A percentile compares a stretch with the other conserved stretches of the same genome.
These are phyloP conservation scores for Aphis gossypii DNA, from an alignment of 1,140 invertebrate genomes.

Conservation along the genomic window DNA sequence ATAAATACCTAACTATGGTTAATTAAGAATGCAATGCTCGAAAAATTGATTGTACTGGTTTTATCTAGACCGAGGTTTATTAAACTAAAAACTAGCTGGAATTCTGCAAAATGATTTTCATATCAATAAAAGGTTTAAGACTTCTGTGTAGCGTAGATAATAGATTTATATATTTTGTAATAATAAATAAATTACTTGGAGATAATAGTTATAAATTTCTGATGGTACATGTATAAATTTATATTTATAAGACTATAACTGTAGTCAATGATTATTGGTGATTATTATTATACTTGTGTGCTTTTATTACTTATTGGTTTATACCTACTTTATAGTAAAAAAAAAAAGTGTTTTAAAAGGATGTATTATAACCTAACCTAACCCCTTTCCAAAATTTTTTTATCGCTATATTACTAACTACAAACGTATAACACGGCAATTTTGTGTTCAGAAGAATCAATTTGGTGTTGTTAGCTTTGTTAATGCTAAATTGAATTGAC, in stretches of 20 bases:
- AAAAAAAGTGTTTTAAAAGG: neutral
- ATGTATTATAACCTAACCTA: neutral
- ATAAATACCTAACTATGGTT: neutral
- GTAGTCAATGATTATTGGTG: neutral
- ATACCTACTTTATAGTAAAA: neutral
- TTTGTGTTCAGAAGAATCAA: neutral
- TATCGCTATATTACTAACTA: neutral
- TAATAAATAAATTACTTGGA: neutral
- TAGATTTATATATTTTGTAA: neutral
- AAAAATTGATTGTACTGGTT: neutral
- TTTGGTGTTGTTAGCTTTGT: neutral
- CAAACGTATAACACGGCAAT: neutral
- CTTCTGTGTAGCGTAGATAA: neutral
- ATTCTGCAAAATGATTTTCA: neutral
- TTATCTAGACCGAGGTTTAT: conserved; percentile 23
- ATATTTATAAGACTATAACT: neutral
- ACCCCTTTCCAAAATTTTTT: neutral
- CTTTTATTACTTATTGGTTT: neutral
- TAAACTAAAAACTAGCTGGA: neutral
- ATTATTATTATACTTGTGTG: neutral
- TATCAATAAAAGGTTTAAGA: neutral
- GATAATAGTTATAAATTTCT: neutral
- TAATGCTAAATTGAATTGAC: neutral
- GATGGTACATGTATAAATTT: neutral
- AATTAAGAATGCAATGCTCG: neutral